phyloP scores from a whole-genome alignment of 2,888 invertebrate species.

The Euplexia lucipara region DNA sequence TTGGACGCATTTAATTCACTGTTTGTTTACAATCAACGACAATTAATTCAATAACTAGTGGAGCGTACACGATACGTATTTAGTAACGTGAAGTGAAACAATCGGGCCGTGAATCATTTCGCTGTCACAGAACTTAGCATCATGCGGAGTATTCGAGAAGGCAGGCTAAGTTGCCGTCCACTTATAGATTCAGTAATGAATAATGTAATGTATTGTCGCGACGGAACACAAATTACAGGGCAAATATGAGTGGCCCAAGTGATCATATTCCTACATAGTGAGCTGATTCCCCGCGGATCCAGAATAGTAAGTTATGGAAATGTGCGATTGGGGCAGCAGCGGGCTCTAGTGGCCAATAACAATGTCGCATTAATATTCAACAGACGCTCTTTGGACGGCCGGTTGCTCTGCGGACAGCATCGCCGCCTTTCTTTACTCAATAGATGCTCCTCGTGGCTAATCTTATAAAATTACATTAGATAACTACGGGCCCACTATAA shows the following conservation, averaged over 20 bases:
- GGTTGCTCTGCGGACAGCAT: slow-evolving; percentile 82
- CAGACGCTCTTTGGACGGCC: slow-evolving; percentile 87
- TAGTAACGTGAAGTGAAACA: slow-evolving; percentile 70
- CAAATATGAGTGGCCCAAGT: slow-evolving; percentile 82
- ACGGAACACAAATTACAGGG: slow-evolving; percentile 80
- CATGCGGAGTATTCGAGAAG: slow-evolving; percentile 71
- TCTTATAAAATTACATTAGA: slow-evolving; percentile 71
- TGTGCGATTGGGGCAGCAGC: slow-evolving; percentile 90
- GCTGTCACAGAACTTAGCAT: slow-evolving; percentile 55
- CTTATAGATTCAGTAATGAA: slow-evolving; percentile 80
- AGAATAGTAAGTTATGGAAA: slow-evolving; percentile 91
- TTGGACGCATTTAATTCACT: slow-evolving; percentile 41
- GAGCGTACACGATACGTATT: slow-evolving; percentile 63
- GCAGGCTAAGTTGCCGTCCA: slow-evolving; percentile 65
- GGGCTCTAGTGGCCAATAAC: slow-evolving; percentile 90
- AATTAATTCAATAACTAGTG: slow-evolving; percentile 31
- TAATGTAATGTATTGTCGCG: slow-evolving; percentile 79
- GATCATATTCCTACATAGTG: slow-evolving; percentile 87
- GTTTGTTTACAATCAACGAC: slow-evolving; percentile 50
- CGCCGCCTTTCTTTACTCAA: slow-evolving; percentile 81
- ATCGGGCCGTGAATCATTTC: slow-evolving; percentile 74
- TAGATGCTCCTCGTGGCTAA: slow-evolving; percentile 74
- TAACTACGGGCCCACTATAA: slow-evolving; percentile 38
- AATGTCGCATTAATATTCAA: slow-evolving; percentile 91
- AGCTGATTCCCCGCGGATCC: slow-evolving; percentile 89